Evolutionary conservation across 2,797 vertebrate genomes (phyloP).

Genomic region (Dromococcyx pavoninus): DNA sequence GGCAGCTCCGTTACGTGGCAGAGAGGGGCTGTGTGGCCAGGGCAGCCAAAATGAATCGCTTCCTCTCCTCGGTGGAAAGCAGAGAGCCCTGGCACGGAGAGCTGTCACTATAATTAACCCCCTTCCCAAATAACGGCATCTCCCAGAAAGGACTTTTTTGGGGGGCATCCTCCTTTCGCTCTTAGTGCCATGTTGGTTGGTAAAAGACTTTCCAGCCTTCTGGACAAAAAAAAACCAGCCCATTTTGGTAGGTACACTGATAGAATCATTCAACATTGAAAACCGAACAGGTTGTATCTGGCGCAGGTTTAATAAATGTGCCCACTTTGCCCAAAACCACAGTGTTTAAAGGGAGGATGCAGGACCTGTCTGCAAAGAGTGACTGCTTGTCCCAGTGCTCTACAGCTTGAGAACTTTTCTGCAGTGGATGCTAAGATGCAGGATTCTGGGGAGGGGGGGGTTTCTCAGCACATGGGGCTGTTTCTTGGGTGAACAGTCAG

Average conservation of each 20-base stretch:
- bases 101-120: neutral
- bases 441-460: accelerated
- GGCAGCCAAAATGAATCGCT: neutral
- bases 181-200: neutral
- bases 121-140: neutral
- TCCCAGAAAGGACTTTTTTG: neutral
- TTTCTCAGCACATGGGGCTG: accelerated
- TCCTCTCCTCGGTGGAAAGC: neutral
- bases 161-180: neutral
- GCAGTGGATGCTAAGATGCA: accelerated
- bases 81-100: neutral
- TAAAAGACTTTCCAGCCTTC: neutral
- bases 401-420: neutral
- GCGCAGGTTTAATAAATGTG: neutral
- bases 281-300: neutral
- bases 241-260: neutral
- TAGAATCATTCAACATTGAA: neutral
- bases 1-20: neutral
- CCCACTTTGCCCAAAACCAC: accelerated
- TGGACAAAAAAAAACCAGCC: no score
- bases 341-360: neutral
- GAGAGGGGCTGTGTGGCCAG: neutral
- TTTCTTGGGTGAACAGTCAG: neutral
- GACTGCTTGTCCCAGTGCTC: neutral
- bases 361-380: neutral